Base-by-base conservation (phyloP, 1,140 invertebrate genomes). In the Cotesia glomerata region DNA sequence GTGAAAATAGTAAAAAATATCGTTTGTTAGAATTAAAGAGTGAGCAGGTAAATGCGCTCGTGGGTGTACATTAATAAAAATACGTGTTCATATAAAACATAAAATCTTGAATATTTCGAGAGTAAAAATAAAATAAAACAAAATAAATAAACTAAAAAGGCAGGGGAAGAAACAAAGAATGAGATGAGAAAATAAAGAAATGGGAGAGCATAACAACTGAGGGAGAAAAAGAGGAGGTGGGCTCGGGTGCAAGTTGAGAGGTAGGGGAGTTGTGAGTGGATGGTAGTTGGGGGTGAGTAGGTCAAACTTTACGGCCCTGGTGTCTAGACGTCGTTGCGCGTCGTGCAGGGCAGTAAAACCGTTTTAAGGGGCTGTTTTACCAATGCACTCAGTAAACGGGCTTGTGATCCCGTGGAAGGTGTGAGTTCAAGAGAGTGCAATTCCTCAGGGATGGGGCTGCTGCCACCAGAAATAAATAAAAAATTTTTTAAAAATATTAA, bases 301-400 rank as follows among this genome's bases (percentile, higher is more conserved):
- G 84, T 86, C 85, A 87, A 86, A 87, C 85, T 86, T 86, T 86
- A 86, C 84, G 83, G 82, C 78, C 80, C 79, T 81, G 80, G 78
- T 80, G 85, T 86, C 85, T 87, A 86, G 85, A 86, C 86, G 83
- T 84, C 84, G 83, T 87, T 85, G 81, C 82, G 81, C 81, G 81
- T 80, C 82, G 82, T 86, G 79, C 81, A 80, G 80, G 81, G 81
- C 80, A 82, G 83, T 86, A 86, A 86, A 87, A 85, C 80, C 81
- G 81, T 86, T 86, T 86, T 86, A 87, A 86, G 85, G 84, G 84
- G 85, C 83, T 86, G 84, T 85, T 86, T 85, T 84, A 84, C 80
- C 82, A 79, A 82, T 81, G 82, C 79, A 84, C 84, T 85, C 81
- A 81, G 77, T 73, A 76, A 76, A 72, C 71, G 75, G 56, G 45